Base-by-base conservation (phyloP, 2,113 vertebrate species). In the Mobula birostris region DNA sequence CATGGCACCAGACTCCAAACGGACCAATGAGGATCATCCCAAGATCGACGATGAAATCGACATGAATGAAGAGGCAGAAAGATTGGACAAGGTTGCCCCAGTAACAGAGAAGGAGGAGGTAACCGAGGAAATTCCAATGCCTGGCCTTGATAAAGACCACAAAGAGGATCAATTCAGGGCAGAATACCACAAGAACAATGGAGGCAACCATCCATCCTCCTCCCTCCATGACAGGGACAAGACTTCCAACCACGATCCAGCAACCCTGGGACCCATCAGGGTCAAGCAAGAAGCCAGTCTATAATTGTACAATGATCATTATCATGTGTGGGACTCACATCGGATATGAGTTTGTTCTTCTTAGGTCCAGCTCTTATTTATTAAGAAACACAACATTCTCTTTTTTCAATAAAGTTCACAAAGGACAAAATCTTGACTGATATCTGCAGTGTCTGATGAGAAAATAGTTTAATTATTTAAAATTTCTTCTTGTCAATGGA, bases 11-110 rank as follows among this genome's bases (percentile, higher is more conserved):
- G 29, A 0, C 2, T 36, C 94, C 48, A 17, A 17, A n/a, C 58
- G 92, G 0, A 70, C 95, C 88, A 94, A 94, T 61, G 95, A 95
- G 15, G 63, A 95, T 24, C 92, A 95, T 77, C 24, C 15, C 76
- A 58, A 29, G 1, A 19, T 95, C 29, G 85, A 92, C 0, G 95
- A 97, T 94, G 95, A 96, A 95, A 95, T 97, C 0, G 97, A 98
- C 8, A 95, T 96, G 94, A 97, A 97, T 94, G 96, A 96, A 3
- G n/a, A 96, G 96, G 97, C 97, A 0, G 97, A 96, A 95, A 88
- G 94, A 5, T 95, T 96, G 21, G 36, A 95, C 0, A 96, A 96
- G 93, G 94, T 91, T 1, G 95, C 96, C 0, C 87, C 82, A 0
- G 95, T 95, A 0, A 17, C 79, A 0, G 95, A 95, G 94, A 95